Base-by-base conservation (phyloP, 2,113 vertebrate species). In the Microtus oregoni region DNA sequence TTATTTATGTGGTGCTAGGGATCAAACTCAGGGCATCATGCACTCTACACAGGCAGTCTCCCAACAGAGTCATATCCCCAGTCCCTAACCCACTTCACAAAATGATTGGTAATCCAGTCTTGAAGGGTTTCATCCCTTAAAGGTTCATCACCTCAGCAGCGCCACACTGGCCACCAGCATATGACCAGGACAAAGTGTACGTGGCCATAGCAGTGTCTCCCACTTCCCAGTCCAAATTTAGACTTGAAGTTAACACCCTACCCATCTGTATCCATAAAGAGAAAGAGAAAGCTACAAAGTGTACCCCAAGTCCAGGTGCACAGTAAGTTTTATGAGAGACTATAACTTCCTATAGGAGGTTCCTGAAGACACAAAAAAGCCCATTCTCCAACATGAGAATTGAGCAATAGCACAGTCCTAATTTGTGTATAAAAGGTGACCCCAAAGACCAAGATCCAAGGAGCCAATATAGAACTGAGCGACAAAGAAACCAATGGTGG, bases 171-270 rank as follows among this genome's bases (percentile, higher is more conserved):
- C 41, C 26, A 44, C 47, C 47, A 38, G 19, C 8, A 28, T 8
- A 10, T 28, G 75, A 87, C 5, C 75, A 9, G 4, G 22, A 26
- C 14, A 86, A 61, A 70, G 4, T 2, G 12, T 5, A 58, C 35
- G 32, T 19, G 91, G 72, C 61, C 47, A 86, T 2, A 94, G n/a
- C 10, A 61, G 28, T n/a, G 15, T 44, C 50, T 94, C 22, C 19
- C n/a, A 63, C 50, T 79, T 86, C 38, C 44, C 32, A 11, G 61
- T 83, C 52, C 78, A 93, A 92, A 92, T 91, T 55, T 35, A 89
- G 61, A 4, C 58, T 41, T n/a, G 14, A 26, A 2, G 22, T 44
- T 61, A 22, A 30, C 41, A 41, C 14, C 19, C 35, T 15, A 3
- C 2, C 26, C 32, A 32, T 41, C 70, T 32, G 1, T 55, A 9